These are phyloP conservation scores for Pampus argenteus DNA, from an alignment of 2,797 vertebrate species.

Conservation along the genomic window DNA sequence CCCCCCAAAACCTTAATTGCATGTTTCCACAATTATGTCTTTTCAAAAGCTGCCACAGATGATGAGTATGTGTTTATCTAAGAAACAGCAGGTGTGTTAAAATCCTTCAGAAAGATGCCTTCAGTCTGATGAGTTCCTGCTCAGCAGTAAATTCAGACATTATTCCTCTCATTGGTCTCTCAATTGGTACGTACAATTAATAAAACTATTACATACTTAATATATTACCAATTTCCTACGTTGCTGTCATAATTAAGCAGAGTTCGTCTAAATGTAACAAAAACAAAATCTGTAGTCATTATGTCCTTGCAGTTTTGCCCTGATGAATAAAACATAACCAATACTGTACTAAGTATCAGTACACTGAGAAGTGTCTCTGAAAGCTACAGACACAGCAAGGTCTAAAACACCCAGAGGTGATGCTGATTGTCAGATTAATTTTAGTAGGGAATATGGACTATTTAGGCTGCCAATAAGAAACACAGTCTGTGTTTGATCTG, in stretches of 20 bases:
- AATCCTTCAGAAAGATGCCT: conserved; percentile 21
- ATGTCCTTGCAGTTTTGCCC: conserved; percentile 17
- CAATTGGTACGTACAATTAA: neutral
- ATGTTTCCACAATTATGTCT: conserved; percentile 35
- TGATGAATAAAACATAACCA: conserved; percentile 40
- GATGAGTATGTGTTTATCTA: neutral
- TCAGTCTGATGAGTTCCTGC: conserved; percentile 24
- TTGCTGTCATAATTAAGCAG: neutral
- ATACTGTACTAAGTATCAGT: conserved; percentile 34
- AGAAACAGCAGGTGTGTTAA: conserved; percentile 31
- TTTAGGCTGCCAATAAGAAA: conserved; percentile 55
- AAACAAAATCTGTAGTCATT: conserved; percentile 20
- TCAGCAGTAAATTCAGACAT: conserved; percentile 23
- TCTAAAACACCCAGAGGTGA: conserved; percentile 7
- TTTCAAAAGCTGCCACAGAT: conserved; percentile 42
- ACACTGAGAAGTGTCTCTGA: conserved; percentile 39
- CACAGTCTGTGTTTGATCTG: conserved; percentile 53
- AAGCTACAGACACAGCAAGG: neutral
- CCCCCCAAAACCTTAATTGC: conserved; percentile 40
- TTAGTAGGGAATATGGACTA: conserved; percentile 17
- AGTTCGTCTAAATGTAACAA: neutral
- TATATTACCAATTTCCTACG: neutral
- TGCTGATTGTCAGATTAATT: conserved; percentile 40
- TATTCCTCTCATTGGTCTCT: neutral
- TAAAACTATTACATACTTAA: conserved; percentile 21